Evolutionary conservation across 2,113 vertebrate genomes (phyloP), one percentile per base, ranked within the genome.

Genomic region (Panurus biarmicus): DNA sequence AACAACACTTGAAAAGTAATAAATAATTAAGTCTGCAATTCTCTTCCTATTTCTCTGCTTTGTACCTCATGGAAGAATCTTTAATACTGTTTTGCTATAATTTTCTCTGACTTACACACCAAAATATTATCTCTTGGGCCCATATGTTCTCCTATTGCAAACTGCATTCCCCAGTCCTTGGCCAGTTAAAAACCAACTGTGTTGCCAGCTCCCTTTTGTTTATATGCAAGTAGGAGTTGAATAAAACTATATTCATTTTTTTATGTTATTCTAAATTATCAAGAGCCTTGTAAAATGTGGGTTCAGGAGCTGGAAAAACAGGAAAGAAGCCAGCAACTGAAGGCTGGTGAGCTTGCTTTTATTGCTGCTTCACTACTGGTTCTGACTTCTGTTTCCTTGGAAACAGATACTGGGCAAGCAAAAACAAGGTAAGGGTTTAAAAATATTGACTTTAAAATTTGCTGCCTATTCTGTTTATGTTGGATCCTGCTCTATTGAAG

Each of bases 391-490:
- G 79, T 96, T 97, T 90, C 95, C 95, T 93, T 96, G 94, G 95
- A 96, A 97, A 97, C 95, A 84, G 80, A 70, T 64, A 74, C 33
- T 56, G 65, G 64, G 50, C 57, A 92, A 95, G 48, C 1, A 8
- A 88, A 94, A 95, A 82, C 33, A 89, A 92, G 69, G 77, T 88
- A 84, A 79, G 11, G 11, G 8, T 12, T 94, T 91, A 75, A 89
- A 96, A 96, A 94, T 83, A 85, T 29, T 95, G 67, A 85, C 77
- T 96, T 90, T 64, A 73, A 76, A 95, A 95, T 54, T 22, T 79
- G 35, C 16, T 88, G 24, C 56, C 89, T 95, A 24, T 53, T 75
- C 72, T 78, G 10, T 33, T 94, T 73, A 56, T 11, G 1, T 35
- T 83, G 71, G 42, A 67, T 76, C 14, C 14, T 90, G 36, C 65